Evolutionary conservation across 2,888 invertebrate genomes (phyloP), one percentile per base, ranked within the genome.

Genomic region (Eristalis pertinax): DNA sequence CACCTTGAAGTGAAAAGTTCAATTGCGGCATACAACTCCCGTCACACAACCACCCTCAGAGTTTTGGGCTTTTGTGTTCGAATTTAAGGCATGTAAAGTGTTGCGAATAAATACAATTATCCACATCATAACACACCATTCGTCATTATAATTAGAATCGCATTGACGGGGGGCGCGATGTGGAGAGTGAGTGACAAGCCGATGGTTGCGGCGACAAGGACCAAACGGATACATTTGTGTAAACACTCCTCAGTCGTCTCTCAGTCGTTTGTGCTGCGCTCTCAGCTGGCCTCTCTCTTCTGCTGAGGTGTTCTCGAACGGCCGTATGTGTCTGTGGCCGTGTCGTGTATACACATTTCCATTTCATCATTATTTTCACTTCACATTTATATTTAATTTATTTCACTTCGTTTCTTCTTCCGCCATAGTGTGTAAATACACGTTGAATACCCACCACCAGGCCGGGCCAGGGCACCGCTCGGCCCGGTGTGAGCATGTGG

Each of bases 381-480:
- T 78, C 62, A 69, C 82, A 82, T 78, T 81, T 82, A 65, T 74
- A 82, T 86, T 82, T 86, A 86, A 86, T 82, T 82, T 82, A 75
- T 83, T 79, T 86, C 77, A 81, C 77, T 85, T 85, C 73, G 81
- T 73, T 85, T 81, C 85, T 81, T 85, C 85, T 85, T 85, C 81
- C 85, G 85, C 85, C 68, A 85, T 77, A 77, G 73, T 77, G 65
- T 77, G 65, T 81, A 81, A 81, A 73, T 80, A 75, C 82, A 79
- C 72, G 70, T 80, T 60, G 22, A 38, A n/a, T 13, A 8, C 10
- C 29, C 32, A 50, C n/a, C 19, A 50, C 19, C 19, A 50, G 50
- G 50, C 19, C 50, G n/a, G 19, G 50, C 19, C n/a, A 4, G 15
- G 43, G 26, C 26, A 26, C 26, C 43, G n/a, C 4, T 43, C n/a